phyloP scores from a whole-genome alignment of 2,113 vertebrate species.

The Halcyon malimbica region DNA sequence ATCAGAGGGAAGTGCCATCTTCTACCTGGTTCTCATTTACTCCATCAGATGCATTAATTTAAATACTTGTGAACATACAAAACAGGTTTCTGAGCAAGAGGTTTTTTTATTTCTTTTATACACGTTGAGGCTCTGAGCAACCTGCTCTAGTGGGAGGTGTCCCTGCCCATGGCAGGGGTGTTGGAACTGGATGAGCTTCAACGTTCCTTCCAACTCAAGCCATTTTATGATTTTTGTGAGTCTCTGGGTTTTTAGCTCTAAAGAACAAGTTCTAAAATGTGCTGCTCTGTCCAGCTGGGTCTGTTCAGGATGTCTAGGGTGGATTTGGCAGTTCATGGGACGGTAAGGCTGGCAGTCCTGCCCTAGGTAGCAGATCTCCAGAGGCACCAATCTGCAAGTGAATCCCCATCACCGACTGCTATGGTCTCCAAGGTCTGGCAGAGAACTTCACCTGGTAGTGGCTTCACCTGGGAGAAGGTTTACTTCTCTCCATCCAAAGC shows the following conservation, averaged over 20 bases:
- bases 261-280: neutral
- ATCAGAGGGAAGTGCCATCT: neutral
- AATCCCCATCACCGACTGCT: accelerated
- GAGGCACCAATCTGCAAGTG: neutral
- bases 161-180: no score
- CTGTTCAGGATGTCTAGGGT: neutral
- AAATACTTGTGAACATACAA: slow-evolving; percentile 14
- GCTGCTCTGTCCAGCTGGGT: neutral
- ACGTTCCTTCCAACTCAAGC: no score
- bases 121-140: neutral
- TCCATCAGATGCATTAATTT: slow-evolving; percentile 10
- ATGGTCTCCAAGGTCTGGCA: neutral
- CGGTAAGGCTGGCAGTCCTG: neutral
- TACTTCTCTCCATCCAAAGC: neutral
- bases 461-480: neutral
- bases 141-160: no score
- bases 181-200: no score
- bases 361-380: neutral
- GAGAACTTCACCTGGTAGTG: neutral
- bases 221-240: neutral
- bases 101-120: neutral
- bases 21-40: slow-evolving; percentile 42
- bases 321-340: neutral
- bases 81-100: neutral
- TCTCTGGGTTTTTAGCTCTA: neutral